Conservation (phyloP, 2,113 vertebrate genomes). For the Cyprinus carpio region DNA sequence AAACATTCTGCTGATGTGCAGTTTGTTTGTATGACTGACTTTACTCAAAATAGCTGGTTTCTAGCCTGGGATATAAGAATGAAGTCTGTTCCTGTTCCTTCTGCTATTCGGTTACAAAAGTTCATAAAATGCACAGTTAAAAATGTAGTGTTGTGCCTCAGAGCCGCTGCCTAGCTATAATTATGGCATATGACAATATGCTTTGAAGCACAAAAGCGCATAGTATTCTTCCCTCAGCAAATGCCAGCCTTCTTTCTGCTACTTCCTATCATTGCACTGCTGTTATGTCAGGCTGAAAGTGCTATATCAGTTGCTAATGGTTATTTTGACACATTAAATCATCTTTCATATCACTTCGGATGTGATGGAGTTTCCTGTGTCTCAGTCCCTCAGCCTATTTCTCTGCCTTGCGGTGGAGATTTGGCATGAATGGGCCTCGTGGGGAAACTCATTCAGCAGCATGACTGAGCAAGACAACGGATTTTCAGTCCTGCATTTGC, state of each 20-base stretch:
- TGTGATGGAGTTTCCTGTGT: constrained; percentile 25
- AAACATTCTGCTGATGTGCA: constrained; percentile 64
- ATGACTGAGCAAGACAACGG: constrained; percentile 19
- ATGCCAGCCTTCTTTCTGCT: not conserved
- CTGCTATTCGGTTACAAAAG: not conserved
- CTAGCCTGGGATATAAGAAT: constrained; percentile 65
- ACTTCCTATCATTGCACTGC: not conserved
- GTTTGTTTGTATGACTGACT: constrained; percentile 61
- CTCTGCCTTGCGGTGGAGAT: not conserved
- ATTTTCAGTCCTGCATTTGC: constrained; percentile 35
- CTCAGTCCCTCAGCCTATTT: constrained; percentile 13
- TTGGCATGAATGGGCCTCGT: constrained; percentile 13
- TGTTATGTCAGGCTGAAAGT: constrained; percentile 21
- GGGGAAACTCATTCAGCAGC: constrained; percentile 14
- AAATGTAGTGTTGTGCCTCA: not conserved
- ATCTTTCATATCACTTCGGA: constrained; percentile 22
- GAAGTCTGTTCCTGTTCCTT: constrained; percentile 39
- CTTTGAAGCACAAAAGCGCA: not conserved
- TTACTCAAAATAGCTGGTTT: constrained; percentile 67
- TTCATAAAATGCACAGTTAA: constrained; percentile 12
- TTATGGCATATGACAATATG: constrained; percentile 16
- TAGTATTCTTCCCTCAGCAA: constrained; percentile 6
- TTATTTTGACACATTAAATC: constrained; percentile 41
- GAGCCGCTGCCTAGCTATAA: constrained; percentile 7
- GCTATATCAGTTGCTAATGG: constrained; percentile 30